Evolutionary conservation across 30 jellyfish, hydroid and myxozoan species (phyloP).

Genomic region (Chrysaora quinquecirrha): DNA sequence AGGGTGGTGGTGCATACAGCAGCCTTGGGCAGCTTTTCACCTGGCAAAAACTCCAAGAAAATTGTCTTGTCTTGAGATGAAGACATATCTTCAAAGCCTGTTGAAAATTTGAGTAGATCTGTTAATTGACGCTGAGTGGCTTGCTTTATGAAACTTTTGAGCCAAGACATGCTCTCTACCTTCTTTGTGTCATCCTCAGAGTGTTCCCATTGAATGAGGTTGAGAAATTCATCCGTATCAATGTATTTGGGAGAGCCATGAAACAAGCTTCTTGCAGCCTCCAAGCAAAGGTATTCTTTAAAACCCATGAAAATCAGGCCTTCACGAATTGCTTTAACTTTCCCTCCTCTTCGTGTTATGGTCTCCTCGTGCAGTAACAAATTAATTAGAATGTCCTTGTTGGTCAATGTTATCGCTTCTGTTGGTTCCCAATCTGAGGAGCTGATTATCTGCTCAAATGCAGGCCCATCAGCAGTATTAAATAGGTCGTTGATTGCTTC

Average conservation of each 20-base stretch:
- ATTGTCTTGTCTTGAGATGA: not conserved
- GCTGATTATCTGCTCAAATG: constrained; percentile 51
- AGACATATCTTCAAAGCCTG: not conserved
- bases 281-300: not conserved
- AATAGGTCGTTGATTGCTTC: constrained; percentile 31
- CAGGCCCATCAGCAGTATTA: constrained; percentile 65
- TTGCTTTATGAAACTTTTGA: not conserved
- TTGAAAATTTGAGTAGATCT: not conserved
- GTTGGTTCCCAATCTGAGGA: constrained; percentile 44
- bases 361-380: constrained; percentile 29
- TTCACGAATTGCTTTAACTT: constrained; percentile 52
- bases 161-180: not conserved
- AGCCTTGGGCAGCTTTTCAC: no score
- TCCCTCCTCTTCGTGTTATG: constrained; percentile 38
- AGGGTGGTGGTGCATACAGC: no score
- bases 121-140: not conserved
- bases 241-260: not conserved
- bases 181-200: not conserved
- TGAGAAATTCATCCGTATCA: not conserved
- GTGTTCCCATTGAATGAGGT: not conserved
- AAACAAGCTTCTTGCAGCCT: not conserved
- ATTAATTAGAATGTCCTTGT: constrained; percentile 14
- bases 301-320: constrained; percentile 34
- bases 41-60: no score
- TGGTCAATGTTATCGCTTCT: constrained; percentile 4